phyloP scores from a whole-genome alignment of 2,113 vertebrate species.

The Laticauda laticaudata region DNA sequence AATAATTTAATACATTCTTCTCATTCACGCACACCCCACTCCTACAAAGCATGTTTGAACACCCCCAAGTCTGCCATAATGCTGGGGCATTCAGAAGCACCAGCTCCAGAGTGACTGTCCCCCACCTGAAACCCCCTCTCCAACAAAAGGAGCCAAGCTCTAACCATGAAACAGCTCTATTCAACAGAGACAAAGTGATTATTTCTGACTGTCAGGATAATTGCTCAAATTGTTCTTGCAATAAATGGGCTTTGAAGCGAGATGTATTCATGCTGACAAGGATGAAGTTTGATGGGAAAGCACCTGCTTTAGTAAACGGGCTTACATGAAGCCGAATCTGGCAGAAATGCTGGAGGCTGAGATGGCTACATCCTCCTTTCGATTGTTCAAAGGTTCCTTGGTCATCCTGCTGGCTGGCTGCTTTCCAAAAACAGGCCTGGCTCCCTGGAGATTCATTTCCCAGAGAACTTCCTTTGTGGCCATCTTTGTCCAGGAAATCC shows the following conservation, averaged over 20 bases:
- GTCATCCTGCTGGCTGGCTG: background rate
- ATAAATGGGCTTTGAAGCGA: constrained; percentile 10
- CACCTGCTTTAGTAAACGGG: background rate
- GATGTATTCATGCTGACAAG: background rate
- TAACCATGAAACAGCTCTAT: background rate
- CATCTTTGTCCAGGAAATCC: too few relatives aligned
- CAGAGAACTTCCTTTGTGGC: background rate
- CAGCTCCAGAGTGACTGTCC: background rate
- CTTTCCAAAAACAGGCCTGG: background rate
- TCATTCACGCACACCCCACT: background rate
- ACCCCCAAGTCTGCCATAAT: background rate
- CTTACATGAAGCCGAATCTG: background rate
- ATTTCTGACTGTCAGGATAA: constrained; percentile 24
- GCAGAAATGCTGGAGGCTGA: background rate
- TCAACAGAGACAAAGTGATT: constrained; percentile 19
- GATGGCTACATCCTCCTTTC: background rate
- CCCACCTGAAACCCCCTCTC: background rate
- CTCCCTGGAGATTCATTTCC: background rate
- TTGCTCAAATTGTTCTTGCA: constrained; percentile 29
- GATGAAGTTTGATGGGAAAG: background rate
- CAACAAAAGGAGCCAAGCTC: background rate
- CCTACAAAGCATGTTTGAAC: background rate
- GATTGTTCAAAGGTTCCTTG: background rate
- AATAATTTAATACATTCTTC: background rate
- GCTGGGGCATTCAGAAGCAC: background rate